Conservation (phyloP, 2,113 vertebrate species). For the Toxotes jaculatrix region DNA sequence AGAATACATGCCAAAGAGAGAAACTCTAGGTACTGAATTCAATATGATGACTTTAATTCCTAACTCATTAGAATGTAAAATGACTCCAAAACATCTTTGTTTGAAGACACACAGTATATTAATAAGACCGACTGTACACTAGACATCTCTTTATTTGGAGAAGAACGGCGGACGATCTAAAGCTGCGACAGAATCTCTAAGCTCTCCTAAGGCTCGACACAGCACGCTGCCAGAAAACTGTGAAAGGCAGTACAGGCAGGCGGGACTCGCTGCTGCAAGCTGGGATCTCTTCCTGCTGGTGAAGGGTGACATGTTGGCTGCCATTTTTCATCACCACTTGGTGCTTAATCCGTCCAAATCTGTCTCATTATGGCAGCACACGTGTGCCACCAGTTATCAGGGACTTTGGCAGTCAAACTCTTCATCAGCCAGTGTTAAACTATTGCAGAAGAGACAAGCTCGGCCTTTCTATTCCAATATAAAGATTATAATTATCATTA, state of each 20-base stretch:
- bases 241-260: slow-evolving; percentile 59
- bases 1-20: slow-evolving; percentile 1
- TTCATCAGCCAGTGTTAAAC: slow-evolving; percentile 42
- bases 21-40: not conserved
- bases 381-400: slow-evolving; percentile 60
- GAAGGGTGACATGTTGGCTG: slow-evolving; percentile 74
- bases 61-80: not conserved
- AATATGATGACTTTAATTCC: slow-evolving; percentile 13
- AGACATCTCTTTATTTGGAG: slow-evolving; percentile 8
- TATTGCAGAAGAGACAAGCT: slow-evolving; percentile 13
- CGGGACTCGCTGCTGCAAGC: slow-evolving; percentile 46
- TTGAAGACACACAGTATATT: not conserved
- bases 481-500: not conserved
- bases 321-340: slow-evolving; percentile 72
- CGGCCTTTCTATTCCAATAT: not conserved
- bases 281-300: slow-evolving; percentile 68
- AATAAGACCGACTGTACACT: slow-evolving; percentile 4
- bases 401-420: slow-evolving; percentile 43
- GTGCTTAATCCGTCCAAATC: slow-evolving; percentile 80
- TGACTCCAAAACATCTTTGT: not conserved
- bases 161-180: slow-evolving; percentile 36
- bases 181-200: slow-evolving; percentile 42
- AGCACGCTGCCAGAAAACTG: slow-evolving; percentile 60
- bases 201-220: slow-evolving; percentile 47
- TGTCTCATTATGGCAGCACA: slow-evolving; percentile 74